Evolutionary conservation across 2,888 invertebrate genomes (phyloP), one percentile per base, ranked within the genome.

Genomic region (Pyrocoelia pectoralis): DNA sequence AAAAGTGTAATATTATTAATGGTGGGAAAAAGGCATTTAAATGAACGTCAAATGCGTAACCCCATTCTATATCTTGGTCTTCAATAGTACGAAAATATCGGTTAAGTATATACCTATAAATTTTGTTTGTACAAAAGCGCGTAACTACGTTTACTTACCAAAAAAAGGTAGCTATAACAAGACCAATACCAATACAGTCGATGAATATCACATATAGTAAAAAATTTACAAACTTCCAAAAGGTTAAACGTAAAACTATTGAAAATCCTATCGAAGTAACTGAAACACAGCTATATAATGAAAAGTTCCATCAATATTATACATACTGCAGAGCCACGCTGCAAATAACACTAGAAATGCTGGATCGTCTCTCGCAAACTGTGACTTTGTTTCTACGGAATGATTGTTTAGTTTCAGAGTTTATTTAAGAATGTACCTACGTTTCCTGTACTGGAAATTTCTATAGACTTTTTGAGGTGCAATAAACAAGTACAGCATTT

Each of bases 1-100:
- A 88, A 73, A 95, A 92, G 80, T 99, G 98, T 58, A 99, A 85
- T 72, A 98, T 87, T 68, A 97, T 91, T 12, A 98, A 85, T 1
- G 97, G 91, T n/a, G 98, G 98, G 82, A 98, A 98, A 82, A 97
- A 96, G 1, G 98, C 98, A 83, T 99, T 99, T 73, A 99, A 87
- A 84, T 99, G 98, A 3, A 99, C 95, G 81, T 99, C 98, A 82
- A 99, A 99, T 13, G 96, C 92, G 82, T 97, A 99, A 3, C 95
- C 98, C 98, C 98, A 99, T 82, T 99, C 98, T 71, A 98, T 95
- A 80, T 92, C 92, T 74, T 90, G 89, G 40, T 88, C 87, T 79
- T 84, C 84, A n/a, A 87, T 87, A 57, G 87, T 86, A 3, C 91
- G 84, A 70, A 94, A 79, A 80, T 91, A 95, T 72, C 87, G 88